These are phyloP conservation scores for Drosophila parvula DNA, from an alignment of 1,140 invertebrate genomes.

Conservation along the genomic window DNA sequence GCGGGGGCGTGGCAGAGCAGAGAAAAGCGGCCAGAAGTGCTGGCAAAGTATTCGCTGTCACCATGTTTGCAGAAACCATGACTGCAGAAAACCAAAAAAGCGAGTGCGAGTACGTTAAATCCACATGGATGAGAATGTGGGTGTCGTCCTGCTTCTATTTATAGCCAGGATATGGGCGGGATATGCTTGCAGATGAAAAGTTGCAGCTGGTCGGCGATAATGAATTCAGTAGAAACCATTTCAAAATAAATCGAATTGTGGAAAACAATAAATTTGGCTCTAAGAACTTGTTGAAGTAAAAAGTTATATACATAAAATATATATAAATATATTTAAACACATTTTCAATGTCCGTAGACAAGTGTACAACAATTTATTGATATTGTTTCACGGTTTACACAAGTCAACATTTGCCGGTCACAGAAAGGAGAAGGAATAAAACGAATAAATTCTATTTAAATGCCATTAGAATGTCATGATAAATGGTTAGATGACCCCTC, in stretches of 20 bases:
- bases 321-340: background rate
- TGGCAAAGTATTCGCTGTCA: conserved; percentile 58
- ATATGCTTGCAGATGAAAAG: conserved; percentile 3
- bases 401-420: conserved; percentile 28
- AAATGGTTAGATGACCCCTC: conserved; percentile 19
- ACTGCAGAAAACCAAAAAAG: conserved; percentile 45
- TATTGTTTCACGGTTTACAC: conserved; percentile 33
- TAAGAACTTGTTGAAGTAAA: conserved; percentile 25
- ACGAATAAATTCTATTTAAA: conserved; percentile 39
- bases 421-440: conserved; percentile 1
- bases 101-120: conserved; percentile 4
- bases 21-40: conserved; percentile 6
- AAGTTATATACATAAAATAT: background rate
- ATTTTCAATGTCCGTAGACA: conserved; percentile 11
- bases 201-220: conserved; percentile 33
- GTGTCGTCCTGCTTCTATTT: conserved; percentile 25
- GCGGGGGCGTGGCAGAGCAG: conserved; percentile 26
- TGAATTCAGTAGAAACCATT: conserved; percentile 54
- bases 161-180: conserved; percentile 12
- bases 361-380: conserved; percentile 41
- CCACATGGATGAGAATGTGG: conserved; percentile 12
- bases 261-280: conserved; percentile 36
- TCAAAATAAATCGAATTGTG: conserved; percentile 47
- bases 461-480: conserved; percentile 45
- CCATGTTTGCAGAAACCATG: conserved; percentile 59